Evolutionary conservation across 1,140 invertebrate genomes (phyloP).

Genomic region (Onthophagus taurus): DNA sequence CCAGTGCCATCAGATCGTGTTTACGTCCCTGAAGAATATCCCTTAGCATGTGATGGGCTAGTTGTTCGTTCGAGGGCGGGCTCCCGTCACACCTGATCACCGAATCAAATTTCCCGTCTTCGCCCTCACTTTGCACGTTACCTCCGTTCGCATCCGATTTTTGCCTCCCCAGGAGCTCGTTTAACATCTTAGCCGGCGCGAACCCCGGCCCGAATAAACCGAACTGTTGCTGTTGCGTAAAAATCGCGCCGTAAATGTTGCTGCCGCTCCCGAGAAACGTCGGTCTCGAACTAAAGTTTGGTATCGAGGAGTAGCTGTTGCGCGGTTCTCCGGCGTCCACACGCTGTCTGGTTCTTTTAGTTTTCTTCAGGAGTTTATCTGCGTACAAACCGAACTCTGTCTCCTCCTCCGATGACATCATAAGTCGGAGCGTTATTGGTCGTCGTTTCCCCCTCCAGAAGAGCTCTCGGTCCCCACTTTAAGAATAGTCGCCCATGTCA

Average conservation of each 20-base stretch:
- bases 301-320: conserved; percentile 83
- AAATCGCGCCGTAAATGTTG: conserved; percentile 67
- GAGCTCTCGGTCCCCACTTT: conserved; percentile 35
- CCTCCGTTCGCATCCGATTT: too few species aligned
- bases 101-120: conserved; percentile 34
- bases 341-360: conserved; percentile 83
- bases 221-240: conserved; percentile 64
- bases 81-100: conserved; percentile 37
- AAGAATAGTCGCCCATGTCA: conserved; percentile 41
- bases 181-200: conserved; percentile 74
- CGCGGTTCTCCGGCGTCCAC: conserved; percentile 89
- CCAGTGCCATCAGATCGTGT: conserved; percentile 59
- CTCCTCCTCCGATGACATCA: conserved; percentile 93
- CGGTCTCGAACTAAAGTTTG: conserved; percentile 74
- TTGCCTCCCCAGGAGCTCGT: conserved; percentile 68
- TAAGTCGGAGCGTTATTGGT: conserved; percentile 66
- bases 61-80: conserved; percentile 49
- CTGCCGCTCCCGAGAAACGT: conserved; percentile 68
- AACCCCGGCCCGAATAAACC: conserved; percentile 68
- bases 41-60: conserved; percentile 71
- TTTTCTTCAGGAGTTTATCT: conserved; percentile 82
- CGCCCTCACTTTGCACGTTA: conserved; percentile 33
- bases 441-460: conserved; percentile 39
- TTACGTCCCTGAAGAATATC: conserved; percentile 75
- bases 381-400: conserved; percentile 77